These are phyloP conservation scores for Haliaeetus leucogaster DNA, from an alignment of 2,113 vertebrate species.

Conservation along the genomic window DNA sequence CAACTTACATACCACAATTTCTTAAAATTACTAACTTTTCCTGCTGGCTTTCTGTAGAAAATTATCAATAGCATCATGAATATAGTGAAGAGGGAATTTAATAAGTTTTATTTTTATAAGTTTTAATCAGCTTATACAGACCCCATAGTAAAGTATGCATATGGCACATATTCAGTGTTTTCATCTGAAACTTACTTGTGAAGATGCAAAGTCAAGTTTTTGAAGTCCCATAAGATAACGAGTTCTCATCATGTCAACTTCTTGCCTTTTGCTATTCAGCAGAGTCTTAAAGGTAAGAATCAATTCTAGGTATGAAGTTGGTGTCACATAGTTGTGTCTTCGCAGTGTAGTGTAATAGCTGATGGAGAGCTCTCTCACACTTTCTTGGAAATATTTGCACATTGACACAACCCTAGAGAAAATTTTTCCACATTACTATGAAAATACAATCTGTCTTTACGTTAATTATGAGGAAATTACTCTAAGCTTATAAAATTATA, in stretches of 20 bases:
- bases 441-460: not conserved
- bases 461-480: not conserved
- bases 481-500: not conserved
- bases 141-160: not conserved
- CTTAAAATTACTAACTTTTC: not conserved
- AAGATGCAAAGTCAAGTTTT: conserved; percentile 89
- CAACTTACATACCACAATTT: not conserved
- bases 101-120: not conserved
- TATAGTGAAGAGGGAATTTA: not conserved
- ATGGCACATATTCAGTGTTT: not conserved
- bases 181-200: conserved; percentile 74
- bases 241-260: conserved; percentile 81
- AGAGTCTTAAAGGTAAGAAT: conserved; percentile 91
- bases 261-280: conserved; percentile 81
- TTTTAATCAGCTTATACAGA: not conserved
- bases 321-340: conserved; percentile 92
- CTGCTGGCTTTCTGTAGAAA: not conserved
- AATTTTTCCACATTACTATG: not conserved
- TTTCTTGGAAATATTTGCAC: conserved; percentile 92
- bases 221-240: conserved; percentile 86
- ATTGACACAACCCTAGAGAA: conserved; percentile 84
- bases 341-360: conserved; percentile 78
- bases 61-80: not conserved
- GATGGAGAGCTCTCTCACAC: conserved; percentile 76
- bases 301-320: conserved; percentile 90